A percentile compares a stretch with the other conserved stretches of the same genome.
Conservation (phyloP, 2,888 invertebrate species). For the Apodemia mormo region DNA sequence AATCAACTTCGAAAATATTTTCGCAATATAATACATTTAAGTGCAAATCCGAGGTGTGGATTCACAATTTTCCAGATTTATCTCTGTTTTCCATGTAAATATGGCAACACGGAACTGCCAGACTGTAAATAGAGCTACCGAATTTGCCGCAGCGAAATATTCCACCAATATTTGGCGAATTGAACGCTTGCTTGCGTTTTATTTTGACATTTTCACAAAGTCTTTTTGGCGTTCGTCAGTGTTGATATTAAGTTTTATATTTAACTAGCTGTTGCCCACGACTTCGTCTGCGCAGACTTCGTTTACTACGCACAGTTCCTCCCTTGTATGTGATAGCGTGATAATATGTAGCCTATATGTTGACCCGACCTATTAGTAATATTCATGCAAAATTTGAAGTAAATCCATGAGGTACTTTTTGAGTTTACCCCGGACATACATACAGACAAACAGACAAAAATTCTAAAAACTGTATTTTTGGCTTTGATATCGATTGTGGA, state of each 20-base stretch:
- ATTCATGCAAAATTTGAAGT: no score
- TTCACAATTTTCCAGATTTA: slow-evolving; percentile 50
- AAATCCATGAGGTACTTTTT: no score
- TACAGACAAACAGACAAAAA: no score
- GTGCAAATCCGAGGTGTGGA: slow-evolving; percentile 39
- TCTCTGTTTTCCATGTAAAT: slow-evolving; percentile 64
- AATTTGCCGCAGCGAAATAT: slow-evolving; percentile 49
- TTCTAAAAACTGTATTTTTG: no score
- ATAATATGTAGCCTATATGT: no score
- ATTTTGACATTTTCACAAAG: slow-evolving; percentile 35
- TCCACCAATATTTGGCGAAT: slow-evolving; percentile 52
- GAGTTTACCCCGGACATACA: no score
- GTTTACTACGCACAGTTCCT: no score
- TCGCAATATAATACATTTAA: slow-evolving; percentile 32
- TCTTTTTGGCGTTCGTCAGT: slow-evolving; percentile 12
- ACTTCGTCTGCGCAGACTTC: no score
- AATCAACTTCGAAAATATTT: slow-evolving; percentile 14
- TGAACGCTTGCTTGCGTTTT: slow-evolving; percentile 33
- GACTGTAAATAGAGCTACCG: slow-evolving; percentile 59
- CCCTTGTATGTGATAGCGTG: no score
- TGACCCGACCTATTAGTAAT: no score
- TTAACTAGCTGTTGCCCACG: no score
- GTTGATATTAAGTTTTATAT: slow-evolving; percentile 14
- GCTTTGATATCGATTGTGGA: no score
- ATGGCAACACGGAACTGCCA: slow-evolving; percentile 55